Conservation (phyloP, 2,113 vertebrate species). For the Gallinago media region DNA sequence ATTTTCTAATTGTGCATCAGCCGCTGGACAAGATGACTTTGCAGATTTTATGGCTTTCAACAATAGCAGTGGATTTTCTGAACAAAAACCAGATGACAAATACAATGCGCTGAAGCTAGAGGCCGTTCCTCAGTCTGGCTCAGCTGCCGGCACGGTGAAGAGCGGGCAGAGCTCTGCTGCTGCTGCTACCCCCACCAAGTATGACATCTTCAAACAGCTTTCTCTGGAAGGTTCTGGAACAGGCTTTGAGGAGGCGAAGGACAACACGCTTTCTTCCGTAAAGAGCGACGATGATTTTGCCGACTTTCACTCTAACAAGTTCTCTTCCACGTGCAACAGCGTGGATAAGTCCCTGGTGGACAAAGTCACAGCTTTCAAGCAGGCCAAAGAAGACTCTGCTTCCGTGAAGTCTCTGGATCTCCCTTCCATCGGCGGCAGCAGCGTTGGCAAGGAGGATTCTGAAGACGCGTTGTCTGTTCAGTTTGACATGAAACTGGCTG, state of each 20-base stretch:
- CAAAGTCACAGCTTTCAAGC: conserved; percentile 92
- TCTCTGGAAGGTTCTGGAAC: conserved; percentile 85
- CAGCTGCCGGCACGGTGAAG: conserved; percentile 37
- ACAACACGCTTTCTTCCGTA: conserved; percentile 73
- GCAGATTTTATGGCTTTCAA: conserved; percentile 97
- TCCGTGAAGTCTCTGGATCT: conserved; percentile 98
- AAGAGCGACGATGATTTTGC: conserved; percentile 94
- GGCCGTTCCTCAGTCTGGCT: conserved; percentile 45
- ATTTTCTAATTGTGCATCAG: conserved; percentile 76
- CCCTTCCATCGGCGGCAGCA: conserved; percentile 96
- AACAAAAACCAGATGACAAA: conserved; percentile 71
- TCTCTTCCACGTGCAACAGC: conserved; percentile 82
- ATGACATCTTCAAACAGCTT: conserved; percentile 92
- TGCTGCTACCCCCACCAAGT: conserved; percentile 76
- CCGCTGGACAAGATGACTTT: conserved; percentile 89
- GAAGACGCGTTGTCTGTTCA: conserved; percentile 97
- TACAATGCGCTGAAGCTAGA: conserved; percentile 69
- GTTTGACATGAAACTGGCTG: conserved; percentile 98
- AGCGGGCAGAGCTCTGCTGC: conserved; percentile 65
- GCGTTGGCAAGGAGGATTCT: conserved; percentile 94
- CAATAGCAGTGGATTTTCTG: conserved; percentile 79
- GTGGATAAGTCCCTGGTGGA: conserved; percentile 91
- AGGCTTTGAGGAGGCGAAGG: conserved; percentile 86
- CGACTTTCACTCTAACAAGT: conserved; percentile 93
- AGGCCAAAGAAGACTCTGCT: conserved; percentile 94